Percentiles rank a stretch among this genome's conserved stretches.
Evolutionary conservation across 92 coral and sea anemone genomes (phyloP).

Genomic region (Bergia puertoricense): DNA sequence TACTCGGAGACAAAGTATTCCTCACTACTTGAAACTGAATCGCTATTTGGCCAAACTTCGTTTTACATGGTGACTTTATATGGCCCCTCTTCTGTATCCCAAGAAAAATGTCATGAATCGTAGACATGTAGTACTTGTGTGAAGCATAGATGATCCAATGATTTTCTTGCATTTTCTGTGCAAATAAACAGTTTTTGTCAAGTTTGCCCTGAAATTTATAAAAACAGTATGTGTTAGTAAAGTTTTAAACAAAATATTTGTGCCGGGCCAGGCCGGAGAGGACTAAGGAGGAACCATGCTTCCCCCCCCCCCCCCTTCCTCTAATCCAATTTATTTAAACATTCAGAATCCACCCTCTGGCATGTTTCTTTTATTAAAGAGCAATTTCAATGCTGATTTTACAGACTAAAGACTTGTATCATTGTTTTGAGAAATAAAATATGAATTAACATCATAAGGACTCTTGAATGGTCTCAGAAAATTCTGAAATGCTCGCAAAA

Average conservation of each 20-base stretch:
- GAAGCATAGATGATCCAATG: slow-evolving; percentile 82
- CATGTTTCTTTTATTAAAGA: no score
- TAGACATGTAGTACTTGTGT: slow-evolving; percentile 70
- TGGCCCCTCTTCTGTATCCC: slow-evolving; percentile 82
- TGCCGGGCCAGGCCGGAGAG: neutral
- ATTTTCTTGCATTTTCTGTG: slow-evolving; percentile 65
- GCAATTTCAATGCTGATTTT: no score
- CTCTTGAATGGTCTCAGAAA: no score
- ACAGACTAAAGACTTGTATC: no score
- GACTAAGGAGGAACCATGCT: no score
- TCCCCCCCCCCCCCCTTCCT: no score
- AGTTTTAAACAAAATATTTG: no score
- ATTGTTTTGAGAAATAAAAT: no score
- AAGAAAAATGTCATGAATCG: slow-evolving; percentile 75
- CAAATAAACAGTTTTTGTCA: slow-evolving; percentile 74
- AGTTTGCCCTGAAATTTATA: slow-evolving; percentile 56
- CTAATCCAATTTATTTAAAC: no score
- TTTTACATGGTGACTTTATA: slow-evolving; percentile 71
- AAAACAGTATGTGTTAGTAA: neutral
- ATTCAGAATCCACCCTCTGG: no score
- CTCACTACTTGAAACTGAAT: slow-evolving; percentile 56
- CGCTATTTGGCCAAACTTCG: slow-evolving; percentile 74
- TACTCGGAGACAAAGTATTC: neutral
- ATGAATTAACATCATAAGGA: no score
- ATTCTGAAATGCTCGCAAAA: no score